These are phyloP conservation scores for Microtus richardsoni DNA, from an alignment of 2,113 vertebrate species.

Conservation along the genomic window DNA sequence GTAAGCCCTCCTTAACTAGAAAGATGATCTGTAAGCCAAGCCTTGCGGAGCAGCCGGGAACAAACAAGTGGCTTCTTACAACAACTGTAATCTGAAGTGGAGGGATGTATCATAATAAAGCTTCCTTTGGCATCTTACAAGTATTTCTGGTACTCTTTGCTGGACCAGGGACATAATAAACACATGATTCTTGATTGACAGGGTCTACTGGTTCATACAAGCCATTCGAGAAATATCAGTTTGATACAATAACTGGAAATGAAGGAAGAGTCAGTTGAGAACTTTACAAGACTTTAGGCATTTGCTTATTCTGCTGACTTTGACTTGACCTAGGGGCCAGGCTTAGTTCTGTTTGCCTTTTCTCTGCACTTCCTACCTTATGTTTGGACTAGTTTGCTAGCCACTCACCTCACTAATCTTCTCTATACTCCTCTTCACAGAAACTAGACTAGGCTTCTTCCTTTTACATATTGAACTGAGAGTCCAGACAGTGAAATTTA, in stretches of 20 bases:
- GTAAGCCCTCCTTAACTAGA: background rate
- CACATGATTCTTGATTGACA: background rate
- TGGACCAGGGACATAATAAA: background rate
- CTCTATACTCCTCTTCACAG: background rate
- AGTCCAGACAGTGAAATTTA: background rate
- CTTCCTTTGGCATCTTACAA: background rate
- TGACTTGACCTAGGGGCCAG: background rate
- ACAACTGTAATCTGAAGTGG: background rate
- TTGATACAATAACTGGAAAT: background rate
- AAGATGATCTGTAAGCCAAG: background rate
- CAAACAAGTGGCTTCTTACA: no score
- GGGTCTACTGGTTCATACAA: background rate
- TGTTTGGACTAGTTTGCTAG: background rate
- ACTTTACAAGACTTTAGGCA: background rate
- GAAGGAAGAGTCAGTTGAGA: background rate
- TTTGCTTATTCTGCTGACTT: background rate
- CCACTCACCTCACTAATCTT: background rate
- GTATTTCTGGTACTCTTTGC: background rate
- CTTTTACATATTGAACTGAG: background rate
- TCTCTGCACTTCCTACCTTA: background rate
- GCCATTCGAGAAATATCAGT: background rate
- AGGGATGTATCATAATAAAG: background rate
- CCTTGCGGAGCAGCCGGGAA: background rate
- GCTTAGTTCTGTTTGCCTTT: background rate
- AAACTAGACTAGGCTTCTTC: background rate